phyloP scores from a whole-genome alignment of 1,140 invertebrate genomes.

The Galleria mellonella region DNA sequence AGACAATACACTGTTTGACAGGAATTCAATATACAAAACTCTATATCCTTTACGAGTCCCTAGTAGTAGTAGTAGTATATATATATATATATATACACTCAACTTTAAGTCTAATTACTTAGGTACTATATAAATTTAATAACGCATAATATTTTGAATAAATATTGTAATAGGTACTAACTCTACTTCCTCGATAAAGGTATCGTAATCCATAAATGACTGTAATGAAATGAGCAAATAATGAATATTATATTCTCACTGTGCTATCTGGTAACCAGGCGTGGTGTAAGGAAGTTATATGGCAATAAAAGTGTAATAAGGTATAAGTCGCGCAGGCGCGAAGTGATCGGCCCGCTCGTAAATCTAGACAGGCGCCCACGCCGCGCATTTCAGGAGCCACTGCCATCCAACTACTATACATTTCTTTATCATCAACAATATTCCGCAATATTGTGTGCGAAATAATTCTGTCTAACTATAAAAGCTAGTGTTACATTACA shows the following conservation, averaged over 20 bases:
- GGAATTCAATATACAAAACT: too few species aligned
- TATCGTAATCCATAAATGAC: conserved; percentile 9
- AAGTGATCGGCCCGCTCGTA: conserved; percentile 29
- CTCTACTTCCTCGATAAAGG: background rate
- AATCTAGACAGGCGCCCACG: conserved; percentile 49
- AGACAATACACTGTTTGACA: too few species aligned
- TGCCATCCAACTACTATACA: conserved; percentile 38
- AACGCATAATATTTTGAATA: too few species aligned
- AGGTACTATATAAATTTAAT: too few species aligned
- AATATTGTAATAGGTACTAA: too few species aligned
- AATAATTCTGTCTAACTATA: background rate
- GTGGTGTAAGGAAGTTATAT: conserved; percentile 15
- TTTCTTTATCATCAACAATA: conserved; percentile 28
- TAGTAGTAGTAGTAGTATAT: too few species aligned
- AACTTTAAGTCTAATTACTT: too few species aligned
- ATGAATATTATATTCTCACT: conserved; percentile 5
- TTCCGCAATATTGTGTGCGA: background rate
- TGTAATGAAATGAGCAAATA: conserved; percentile 12
- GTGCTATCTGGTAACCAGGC: conserved; percentile 3
- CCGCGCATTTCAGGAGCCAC: conserved; percentile 52
- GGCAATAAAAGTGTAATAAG: conserved; percentile 44
- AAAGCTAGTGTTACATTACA: background rate
- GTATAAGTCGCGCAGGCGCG: conserved; percentile 34
- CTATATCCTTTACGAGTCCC: too few species aligned
- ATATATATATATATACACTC: too few species aligned